phyloP scores from a whole-genome alignment of 1,140 invertebrate species.

The Aleiodes sp. region DNA sequence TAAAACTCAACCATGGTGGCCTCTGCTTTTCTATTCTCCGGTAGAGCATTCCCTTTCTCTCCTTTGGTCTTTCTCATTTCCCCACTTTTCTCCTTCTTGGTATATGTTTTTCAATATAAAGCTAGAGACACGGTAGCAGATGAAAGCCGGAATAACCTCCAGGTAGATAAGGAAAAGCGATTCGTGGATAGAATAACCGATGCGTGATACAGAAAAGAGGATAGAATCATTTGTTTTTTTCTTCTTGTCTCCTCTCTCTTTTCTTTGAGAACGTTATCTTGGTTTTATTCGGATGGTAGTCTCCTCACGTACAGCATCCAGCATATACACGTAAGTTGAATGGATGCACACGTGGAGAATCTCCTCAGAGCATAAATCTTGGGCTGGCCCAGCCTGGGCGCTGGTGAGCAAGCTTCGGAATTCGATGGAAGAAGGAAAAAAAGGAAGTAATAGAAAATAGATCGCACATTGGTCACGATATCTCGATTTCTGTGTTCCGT shows the following conservation, averaged over 20 bases:
- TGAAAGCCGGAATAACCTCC: slow-evolving; percentile 9
- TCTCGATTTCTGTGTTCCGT: too few species aligned
- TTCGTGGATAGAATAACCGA: slow-evolving; percentile 20
- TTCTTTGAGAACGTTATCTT: too few species aligned
- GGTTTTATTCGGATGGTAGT: too few species aligned
- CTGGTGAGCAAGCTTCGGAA: too few species aligned
- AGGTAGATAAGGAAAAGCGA: slow-evolving; percentile 21
- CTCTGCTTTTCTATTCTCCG: background rate
- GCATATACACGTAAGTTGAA: too few species aligned
- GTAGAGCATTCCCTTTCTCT: background rate
- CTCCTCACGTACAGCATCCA: too few species aligned
- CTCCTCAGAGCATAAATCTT: too few species aligned
- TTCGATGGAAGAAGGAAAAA: background rate
- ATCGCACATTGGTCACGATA: too few species aligned
- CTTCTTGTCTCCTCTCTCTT: too few species aligned
- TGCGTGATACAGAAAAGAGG: background rate
- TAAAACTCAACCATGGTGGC: background rate
- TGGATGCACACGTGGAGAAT: too few species aligned
- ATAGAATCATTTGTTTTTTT: background rate
- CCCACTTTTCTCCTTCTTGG: background rate
- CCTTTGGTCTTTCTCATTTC: background rate
- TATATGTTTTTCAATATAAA: slow-evolving; percentile 12
- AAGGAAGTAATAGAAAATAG: background rate
- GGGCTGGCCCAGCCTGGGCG: too few species aligned
- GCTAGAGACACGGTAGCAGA: background rate